Percentiles rank a stretch among this genome's conserved stretches.
These are phyloP conservation scores for Chalcis sispes DNA, from an alignment of 2,888 invertebrate species.

Conservation along the genomic window DNA sequence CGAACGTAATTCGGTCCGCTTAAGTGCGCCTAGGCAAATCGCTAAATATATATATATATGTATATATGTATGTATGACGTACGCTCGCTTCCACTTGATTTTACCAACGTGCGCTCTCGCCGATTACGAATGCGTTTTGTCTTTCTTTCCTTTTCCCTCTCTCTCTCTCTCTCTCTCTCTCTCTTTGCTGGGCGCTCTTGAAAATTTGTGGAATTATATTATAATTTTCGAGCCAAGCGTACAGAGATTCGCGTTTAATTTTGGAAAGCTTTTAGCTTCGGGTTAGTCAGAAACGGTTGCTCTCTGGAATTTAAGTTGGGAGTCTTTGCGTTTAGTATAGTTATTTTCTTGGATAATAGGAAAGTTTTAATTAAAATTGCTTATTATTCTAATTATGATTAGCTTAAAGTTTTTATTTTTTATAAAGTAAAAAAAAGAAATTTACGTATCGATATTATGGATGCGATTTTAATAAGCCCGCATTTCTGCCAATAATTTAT, in stretches of 20 bases:
- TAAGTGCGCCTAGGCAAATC: constrained; percentile 66
- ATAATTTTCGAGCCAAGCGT: constrained; percentile 26
- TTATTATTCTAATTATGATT: neutral
- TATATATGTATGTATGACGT: neutral
- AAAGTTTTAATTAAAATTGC: neutral
- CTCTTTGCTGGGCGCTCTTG: neutral
- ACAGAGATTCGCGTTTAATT: constrained; percentile 22
- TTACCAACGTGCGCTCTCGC: neutral
- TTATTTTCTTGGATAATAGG: neutral
- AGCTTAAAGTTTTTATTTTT: neutral
- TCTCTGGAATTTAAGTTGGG: constrained; percentile 3
- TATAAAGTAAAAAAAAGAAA: neutral
- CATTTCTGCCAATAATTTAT: too few species aligned
- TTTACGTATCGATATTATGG: neutral
- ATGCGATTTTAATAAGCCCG: neutral
- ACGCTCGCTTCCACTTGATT: neutral
- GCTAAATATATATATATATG: constrained; percentile 60
- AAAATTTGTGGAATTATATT: constrained; percentile 26
- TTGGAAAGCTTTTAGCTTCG: constrained; percentile 15
- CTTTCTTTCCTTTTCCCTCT: too few species aligned
- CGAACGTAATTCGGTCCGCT: constrained; percentile 66
- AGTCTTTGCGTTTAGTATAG: neutral
- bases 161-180: neutral
- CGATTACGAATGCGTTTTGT: neutral
- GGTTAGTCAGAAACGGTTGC: neutral